Percentiles rank a stretch among this genome's conserved stretches.
Evolutionary conservation across 2,888 invertebrate genomes (phyloP).

Genomic region (Cosmopolites sordidus): DNA sequence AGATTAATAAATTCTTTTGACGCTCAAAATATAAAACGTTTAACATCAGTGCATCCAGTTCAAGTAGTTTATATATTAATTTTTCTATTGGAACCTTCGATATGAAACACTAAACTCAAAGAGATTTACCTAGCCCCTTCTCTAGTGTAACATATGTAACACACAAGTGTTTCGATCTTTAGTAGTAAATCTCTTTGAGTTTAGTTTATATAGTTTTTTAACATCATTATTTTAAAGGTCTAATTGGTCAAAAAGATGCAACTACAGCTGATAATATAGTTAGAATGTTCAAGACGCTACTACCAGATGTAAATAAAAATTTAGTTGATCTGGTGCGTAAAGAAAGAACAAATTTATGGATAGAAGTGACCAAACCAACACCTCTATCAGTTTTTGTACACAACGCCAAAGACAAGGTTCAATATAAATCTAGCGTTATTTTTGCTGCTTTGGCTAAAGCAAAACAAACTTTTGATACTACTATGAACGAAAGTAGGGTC

Average conservation of each 20-base stretch:
- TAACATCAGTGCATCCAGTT: too few relatives aligned
- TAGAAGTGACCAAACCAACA: constrained; percentile 50
- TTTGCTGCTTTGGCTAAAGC: constrained; percentile 51
- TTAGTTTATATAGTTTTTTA: not conserved
- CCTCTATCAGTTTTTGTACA: constrained; percentile 60
- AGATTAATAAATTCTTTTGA: too few relatives aligned
- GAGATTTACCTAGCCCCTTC: too few relatives aligned
- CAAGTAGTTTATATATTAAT: too few relatives aligned
- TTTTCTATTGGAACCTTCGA: too few relatives aligned
- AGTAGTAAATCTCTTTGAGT: too few relatives aligned
- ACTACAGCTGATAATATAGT: constrained; percentile 36
- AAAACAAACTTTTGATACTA: constrained; percentile 50
- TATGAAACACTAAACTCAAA: too few relatives aligned
- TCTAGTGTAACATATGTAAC: not conserved
- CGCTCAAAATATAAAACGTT: too few relatives aligned
- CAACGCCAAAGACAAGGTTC: constrained; percentile 39
- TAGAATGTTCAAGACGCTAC: constrained; percentile 35
- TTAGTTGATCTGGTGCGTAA: constrained; percentile 38
- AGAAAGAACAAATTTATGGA: constrained; percentile 35
- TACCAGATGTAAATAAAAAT: constrained; percentile 41
- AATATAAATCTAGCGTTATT: constrained; percentile 50
- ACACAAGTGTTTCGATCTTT: not conserved
- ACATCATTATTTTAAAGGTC: constrained; percentile 11
- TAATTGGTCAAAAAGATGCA: constrained; percentile 37
- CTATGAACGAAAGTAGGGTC: constrained; percentile 37